These are phyloP conservation scores for Camponotus floridanus DNA, from an alignment of 1,140 invertebrate species.

Conservation along the genomic window DNA sequence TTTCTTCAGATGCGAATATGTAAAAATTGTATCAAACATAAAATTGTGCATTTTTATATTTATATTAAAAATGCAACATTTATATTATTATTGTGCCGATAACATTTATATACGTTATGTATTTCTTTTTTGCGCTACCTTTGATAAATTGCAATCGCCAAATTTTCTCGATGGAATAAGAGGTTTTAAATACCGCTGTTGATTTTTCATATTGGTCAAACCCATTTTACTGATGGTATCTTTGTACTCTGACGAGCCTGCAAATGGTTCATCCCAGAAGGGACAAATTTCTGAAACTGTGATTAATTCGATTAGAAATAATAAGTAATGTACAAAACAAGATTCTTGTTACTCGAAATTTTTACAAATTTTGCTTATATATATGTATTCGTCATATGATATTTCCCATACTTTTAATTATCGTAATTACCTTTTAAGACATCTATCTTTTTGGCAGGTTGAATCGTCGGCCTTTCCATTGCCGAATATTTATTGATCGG, in stretches of 20 bases:
- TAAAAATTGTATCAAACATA: neutral
- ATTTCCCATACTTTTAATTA: neutral
- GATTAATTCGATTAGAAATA: constrained; percentile 39
- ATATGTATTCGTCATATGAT: neutral
- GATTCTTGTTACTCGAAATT: neutral
- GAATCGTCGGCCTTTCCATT: constrained; percentile 80
- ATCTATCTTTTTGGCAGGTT: constrained; percentile 80
- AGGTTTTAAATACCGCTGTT: constrained; percentile 88
- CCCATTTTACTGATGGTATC: constrained; percentile 87
- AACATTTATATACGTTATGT: neutral
- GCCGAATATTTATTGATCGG: constrained; percentile 81
- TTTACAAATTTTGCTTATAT: neutral
- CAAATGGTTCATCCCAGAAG: constrained; percentile 86
- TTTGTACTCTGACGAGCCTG: constrained; percentile 88
- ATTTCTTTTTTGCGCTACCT: neutral
- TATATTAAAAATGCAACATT: neutral
- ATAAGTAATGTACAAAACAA: neutral
- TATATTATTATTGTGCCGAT: neutral
- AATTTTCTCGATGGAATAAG: constrained; percentile 70
- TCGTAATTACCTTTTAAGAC: constrained; percentile 79
- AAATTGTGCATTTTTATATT: neutral
- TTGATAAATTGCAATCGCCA: constrained; percentile 36
- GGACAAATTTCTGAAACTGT: constrained; percentile 83
- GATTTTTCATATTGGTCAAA: constrained; percentile 86
- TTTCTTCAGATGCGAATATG: neutral